These are phyloP conservation scores for Megaceryle torquata DNA, from an alignment of 2,113 vertebrate genomes.

Conservation along the genomic window DNA sequence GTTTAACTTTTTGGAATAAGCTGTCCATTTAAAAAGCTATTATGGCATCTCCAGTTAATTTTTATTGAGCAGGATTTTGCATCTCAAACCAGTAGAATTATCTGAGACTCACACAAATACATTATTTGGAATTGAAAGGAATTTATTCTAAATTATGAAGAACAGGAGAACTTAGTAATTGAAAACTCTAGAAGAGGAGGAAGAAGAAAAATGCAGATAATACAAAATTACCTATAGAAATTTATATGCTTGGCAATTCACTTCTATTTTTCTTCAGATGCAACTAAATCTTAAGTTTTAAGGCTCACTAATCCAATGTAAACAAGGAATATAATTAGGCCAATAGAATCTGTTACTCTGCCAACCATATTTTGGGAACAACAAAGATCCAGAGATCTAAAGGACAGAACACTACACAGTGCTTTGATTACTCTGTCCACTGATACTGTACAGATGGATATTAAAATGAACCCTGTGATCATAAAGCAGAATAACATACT, in stretches of 20 bases:
- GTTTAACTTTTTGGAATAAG: neutral
- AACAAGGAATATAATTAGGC: neutral
- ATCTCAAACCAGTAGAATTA: neutral
- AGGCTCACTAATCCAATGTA: neutral
- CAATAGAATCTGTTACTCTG: neutral
- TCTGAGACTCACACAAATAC: neutral
- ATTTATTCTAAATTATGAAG: neutral
- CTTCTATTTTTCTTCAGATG: neutral
- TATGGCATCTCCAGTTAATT: neutral
- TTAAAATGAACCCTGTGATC: neutral
- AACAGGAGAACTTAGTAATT: neutral
- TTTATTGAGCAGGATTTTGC: neutral
- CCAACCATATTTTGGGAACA: neutral
- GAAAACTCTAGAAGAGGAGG: neutral
- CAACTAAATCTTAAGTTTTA: neutral
- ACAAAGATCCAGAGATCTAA: neutral
- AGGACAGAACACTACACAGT: neutral
- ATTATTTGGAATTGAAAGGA: neutral
- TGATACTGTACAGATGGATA: neutral
- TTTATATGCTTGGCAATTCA: neutral
- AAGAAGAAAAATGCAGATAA: neutral
- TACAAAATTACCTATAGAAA: neutral
- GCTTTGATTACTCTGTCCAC: neutral
- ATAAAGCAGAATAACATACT: conserved; percentile 70
- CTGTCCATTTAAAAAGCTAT: neutral